phyloP scores from a whole-genome alignment of 2,113 vertebrate species.

The Quiscalus mexicanus region DNA sequence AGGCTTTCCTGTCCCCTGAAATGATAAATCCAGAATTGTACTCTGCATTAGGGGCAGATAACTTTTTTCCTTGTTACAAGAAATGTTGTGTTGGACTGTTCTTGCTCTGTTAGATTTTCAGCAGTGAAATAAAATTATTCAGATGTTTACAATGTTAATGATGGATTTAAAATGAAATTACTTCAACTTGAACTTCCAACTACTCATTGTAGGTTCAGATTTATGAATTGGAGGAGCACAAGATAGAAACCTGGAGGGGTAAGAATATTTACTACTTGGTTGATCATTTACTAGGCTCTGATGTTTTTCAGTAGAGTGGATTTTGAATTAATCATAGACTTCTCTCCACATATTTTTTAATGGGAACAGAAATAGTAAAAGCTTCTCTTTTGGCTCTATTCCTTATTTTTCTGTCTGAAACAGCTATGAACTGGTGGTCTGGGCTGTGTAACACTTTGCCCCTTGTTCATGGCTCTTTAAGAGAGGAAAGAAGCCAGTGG shows the following conservation, averaged over 20 bases:
- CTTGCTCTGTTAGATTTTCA: not conserved
- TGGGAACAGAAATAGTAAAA: not conserved
- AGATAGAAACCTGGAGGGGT: conserved; percentile 98
- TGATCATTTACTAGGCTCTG: not conserved
- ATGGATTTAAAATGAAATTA: not conserved
- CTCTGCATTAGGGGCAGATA: not conserved
- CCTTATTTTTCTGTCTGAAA: not conserved
- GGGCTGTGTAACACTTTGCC: not conserved
- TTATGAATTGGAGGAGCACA: conserved; percentile 97
- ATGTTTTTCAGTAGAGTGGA: not conserved
- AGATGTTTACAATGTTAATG: not conserved
- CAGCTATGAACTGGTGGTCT: not conserved
- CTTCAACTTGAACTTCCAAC: not conserved
- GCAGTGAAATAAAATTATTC: not conserved
- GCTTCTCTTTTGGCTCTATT: not conserved
- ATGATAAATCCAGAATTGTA: not conserved
- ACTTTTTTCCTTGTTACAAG: not conserved
- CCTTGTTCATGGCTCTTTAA: not conserved
- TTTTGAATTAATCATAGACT: not conserved
- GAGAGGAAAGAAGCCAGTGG: not conserved
- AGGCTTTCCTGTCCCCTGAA: not conserved
- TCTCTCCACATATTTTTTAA: not conserved
- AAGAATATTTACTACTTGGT: conserved; percentile 18
- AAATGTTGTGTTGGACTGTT: not conserved
- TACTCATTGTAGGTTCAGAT: conserved; percentile 89